These are phyloP conservation scores for Antechinus stuartii DNA, from an alignment of 2,113 vertebrate genomes.

Conservation along the genomic window DNA sequence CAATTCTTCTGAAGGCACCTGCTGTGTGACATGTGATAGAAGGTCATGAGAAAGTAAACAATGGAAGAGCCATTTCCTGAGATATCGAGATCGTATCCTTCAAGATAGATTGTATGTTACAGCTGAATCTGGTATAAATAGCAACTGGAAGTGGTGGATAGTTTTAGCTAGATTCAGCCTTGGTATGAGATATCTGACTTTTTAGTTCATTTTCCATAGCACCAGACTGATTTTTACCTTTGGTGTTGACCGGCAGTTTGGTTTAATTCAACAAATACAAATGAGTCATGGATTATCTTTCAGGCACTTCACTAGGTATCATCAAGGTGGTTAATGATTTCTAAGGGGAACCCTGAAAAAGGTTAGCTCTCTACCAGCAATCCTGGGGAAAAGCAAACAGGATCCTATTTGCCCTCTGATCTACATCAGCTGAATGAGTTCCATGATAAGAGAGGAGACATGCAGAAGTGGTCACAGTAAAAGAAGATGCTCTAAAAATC, in stretches of 20 bases:
- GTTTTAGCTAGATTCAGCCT: neutral
- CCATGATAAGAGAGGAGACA: neutral
- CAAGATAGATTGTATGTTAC: conserved; percentile 56
- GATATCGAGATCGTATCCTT: conserved; percentile 66
- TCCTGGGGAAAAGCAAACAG: neutral
- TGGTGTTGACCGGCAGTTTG: neutral
- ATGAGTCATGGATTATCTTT: neutral
- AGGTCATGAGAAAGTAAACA: conserved; percentile 77
- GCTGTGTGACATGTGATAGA: conserved; percentile 52
- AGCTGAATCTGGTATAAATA: conserved; percentile 67
- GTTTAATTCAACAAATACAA: neutral
- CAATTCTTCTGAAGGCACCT: conserved; percentile 66
- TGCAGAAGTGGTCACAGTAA: neutral
- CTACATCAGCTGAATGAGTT: neutral
- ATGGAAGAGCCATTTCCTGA: conserved; percentile 61
- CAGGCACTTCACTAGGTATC: neutral
- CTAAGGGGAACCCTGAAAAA: neutral
- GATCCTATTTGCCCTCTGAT: neutral
- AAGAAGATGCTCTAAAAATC: neutral
- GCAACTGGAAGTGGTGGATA: neutral
- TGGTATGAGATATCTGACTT: neutral
- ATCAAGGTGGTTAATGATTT: neutral
- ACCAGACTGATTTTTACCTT: neutral
- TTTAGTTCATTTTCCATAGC: neutral
- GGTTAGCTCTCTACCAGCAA: neutral